Evolutionary conservation across 1,140 invertebrate species (phyloP), one percentile per base, ranked within the genome.

Genomic region (Eciton burchellii): DNA sequence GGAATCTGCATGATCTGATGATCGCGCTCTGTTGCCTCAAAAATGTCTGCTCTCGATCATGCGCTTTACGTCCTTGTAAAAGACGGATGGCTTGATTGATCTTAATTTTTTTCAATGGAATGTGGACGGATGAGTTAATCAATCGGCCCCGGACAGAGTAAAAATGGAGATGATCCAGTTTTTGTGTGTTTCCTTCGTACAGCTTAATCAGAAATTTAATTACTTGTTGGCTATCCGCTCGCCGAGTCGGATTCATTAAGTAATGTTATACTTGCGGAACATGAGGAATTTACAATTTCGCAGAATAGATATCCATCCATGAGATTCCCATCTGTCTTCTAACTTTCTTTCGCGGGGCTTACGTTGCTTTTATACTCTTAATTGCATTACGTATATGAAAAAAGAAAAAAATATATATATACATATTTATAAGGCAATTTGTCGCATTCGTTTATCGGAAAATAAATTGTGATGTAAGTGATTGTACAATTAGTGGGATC

Each of bases 321-420:
- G n/a, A n/a, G n/a, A n/a, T n/a, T n/a, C n/a, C n/a, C n/a, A n/a
- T n/a, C n/a, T n/a, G 0, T 49, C 29, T 11, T 65, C n/a, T 52
- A 21, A 54, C 65, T 65, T 65, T 16, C n/a, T 63, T 76, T 76
- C 52, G 12, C 12, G 35, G n/a, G 0, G 6, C 54, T 74, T 65
- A 57, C 16, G 11, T 14, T 68, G 5, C 21, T 6, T n/a, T 52
- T n/a, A n/a, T n/a, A 60, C 21, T 6, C 11, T 41, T 11, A 29
- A 16, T 19, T 11, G 2, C 29, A 35, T 35, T 35, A 35, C 35
- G 35, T 6, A 35, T 35, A 35, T n/a, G n/a, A n/a, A n/a, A n/a
- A n/a, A n/a, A n/a, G n/a, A 35, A 35, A 35, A 35, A 6, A 2
- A 35, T 35, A 6, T 35, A 35, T 35, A 6, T 35, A 35, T 35